These are phyloP conservation scores for Littorina saxatilis DNA, from an alignment of 1,140 invertebrate species.

Conservation along the genomic window DNA sequence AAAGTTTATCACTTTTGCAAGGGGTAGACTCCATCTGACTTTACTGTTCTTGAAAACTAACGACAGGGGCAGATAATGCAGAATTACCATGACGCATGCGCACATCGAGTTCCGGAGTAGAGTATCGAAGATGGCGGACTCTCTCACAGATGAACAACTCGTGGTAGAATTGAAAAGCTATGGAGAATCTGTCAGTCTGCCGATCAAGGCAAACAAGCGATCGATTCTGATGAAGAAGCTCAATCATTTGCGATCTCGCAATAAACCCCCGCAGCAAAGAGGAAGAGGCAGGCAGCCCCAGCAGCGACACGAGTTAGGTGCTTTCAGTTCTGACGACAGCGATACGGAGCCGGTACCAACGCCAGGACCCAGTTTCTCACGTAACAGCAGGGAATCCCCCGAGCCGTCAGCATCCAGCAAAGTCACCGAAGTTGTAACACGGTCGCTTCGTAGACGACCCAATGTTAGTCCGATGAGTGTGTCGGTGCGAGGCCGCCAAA, in stretches of 20 bases:
- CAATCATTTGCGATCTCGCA: slow-evolving; percentile 63
- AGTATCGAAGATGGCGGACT: slow-evolving; percentile 36
- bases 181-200: slow-evolving; percentile 65
- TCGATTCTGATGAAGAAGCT: slow-evolving; percentile 69
- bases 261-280: slow-evolving; percentile 42
- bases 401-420: slow-evolving; percentile 17
- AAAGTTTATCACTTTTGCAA: too few relatives aligned
- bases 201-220: slow-evolving; percentile 65
- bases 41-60: too few relatives aligned
- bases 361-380: slow-evolving; percentile 18
- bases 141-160: slow-evolving; percentile 61
- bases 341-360: slow-evolving; percentile 34
- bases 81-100: slow-evolving; percentile 25
- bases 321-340: slow-evolving; percentile 44
- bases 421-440: slow-evolving; percentile 24
- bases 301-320: not conserved
- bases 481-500: not conserved
- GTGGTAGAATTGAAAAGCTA: slow-evolving; percentile 58
- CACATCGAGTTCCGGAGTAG: slow-evolving; percentile 16
- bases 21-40: too few relatives aligned
- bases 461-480: slow-evolving; percentile 23
- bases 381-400: not conserved
- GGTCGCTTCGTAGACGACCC: slow-evolving; percentile 25
- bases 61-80: slow-evolving; percentile 20
- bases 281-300: slow-evolving; percentile 25